Base-by-base conservation (phyloP, 2,888 invertebrate genomes). In the Aphidoletes aphidimyza region DNA sequence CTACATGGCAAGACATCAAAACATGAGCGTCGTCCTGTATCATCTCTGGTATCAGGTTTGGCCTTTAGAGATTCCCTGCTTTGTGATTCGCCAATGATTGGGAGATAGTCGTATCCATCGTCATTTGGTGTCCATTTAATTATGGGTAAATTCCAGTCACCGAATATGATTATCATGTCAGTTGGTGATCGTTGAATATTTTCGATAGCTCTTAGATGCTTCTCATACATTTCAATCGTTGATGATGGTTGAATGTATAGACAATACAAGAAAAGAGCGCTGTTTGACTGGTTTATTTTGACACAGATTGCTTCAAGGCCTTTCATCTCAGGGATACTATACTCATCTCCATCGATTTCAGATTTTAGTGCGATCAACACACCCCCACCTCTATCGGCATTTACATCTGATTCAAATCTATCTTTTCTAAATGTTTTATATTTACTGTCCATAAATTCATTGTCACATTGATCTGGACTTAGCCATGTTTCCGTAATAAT, bases 401-500 rank as follows among this genome's bases (percentile, higher is more conserved):
- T 8, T 3, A 69, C 34, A 1, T 0, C 2, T 8, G 69, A 69
- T 5, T 30, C 1, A 19, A 14, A 1, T 14, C 69, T 30, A 34
- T 69, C 69, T 3, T 30, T 69, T 17, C 69, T 8, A 69, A 17
- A 69, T 34, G 0, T 2, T 30, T 11, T 34, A 19, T 69, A 69
- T 30, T 69, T 34, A 30, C 14, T 3, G 34, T n/a, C 34, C 30
- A 69, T 9, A 17, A 69, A 69, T 34, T 69, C 69, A 17, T 1
- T 11, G 19, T 14, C 14, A 19, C 19, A 34, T 5, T 9, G 9
- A 14, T 8, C 14, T 17, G 34, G 22, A 22, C 6, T 39, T 0
- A 83, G 83, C 83, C 83, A 83, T 1, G 83, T 83, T 83, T 83
- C 83, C n/a, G 83, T 83, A 1, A 42, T 6, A 6, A 14, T 26